Evolutionary conservation across 2,888 invertebrate genomes (phyloP).

Genomic region (Cataglyphis cursor): DNA sequence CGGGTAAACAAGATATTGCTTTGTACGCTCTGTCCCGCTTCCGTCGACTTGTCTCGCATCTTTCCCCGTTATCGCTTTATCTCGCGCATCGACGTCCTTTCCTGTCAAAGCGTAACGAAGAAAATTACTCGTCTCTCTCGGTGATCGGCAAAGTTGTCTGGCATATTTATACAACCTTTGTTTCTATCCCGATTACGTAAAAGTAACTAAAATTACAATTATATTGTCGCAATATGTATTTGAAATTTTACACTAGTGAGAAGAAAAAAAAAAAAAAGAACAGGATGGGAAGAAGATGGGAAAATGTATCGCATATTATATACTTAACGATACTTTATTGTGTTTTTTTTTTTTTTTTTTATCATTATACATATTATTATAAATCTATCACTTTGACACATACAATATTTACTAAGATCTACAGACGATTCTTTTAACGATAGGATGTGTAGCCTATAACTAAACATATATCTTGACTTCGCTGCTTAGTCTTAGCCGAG

Average conservation of each 20-base stretch:
- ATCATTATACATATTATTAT: conserved; percentile 80
- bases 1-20: conserved; percentile 77
- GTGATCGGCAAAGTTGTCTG: background rate
- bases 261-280: background rate
- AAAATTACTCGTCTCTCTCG: conserved; percentile 10
- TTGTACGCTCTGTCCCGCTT: conserved; percentile 55
- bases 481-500: conserved; percentile 69
- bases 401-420: conserved; percentile 79
- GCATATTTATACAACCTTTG: background rate
- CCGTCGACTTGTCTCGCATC: conserved; percentile 19
- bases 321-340: conserved; percentile 84
- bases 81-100: conserved; percentile 41
- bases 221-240: background rate
- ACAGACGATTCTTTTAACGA: conserved; percentile 75
- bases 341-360: conserved; percentile 55
- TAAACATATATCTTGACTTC: conserved; percentile 75
- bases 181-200: background rate
- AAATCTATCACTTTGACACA: conserved; percentile 84
- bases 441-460: conserved; percentile 72
- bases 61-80: conserved; percentile 57
- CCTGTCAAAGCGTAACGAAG: background rate
- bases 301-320: conserved; percentile 17
- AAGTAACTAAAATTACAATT: background rate
- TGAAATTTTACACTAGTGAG: background rate
- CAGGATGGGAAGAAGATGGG: background rate